A percentile compares a stretch with the other conserved stretches of the same genome.
Evolutionary conservation across 2,888 invertebrate species (phyloP).

Genomic region (Drosophila leonis): DNA sequence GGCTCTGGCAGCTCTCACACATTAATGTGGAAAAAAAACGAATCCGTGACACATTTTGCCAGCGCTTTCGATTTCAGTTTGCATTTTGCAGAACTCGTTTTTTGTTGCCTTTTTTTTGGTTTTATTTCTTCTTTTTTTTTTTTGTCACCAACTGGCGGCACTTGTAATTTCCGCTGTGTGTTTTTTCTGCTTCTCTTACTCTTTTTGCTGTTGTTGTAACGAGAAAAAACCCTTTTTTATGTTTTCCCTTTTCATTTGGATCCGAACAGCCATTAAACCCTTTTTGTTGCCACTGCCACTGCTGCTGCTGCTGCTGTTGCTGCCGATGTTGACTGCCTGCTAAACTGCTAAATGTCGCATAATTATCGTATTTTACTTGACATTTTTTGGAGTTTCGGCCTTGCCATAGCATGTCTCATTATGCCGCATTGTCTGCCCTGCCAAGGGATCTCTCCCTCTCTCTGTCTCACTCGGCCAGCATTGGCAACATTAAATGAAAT

Average conservation of each 20-base stretch:
- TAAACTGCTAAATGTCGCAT: constrained; percentile 81
- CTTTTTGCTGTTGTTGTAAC: constrained; percentile 23
- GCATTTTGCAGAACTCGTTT: constrained; percentile 63
- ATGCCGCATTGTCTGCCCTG: constrained; percentile 64
- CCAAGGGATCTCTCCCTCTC: constrained; percentile 18
- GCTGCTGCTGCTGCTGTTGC: constrained; percentile 32
- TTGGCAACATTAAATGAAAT: constrained; percentile 71
- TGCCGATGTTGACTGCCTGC: constrained; percentile 65
- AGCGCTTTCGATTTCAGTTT: constrained; percentile 75
- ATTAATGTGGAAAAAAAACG: constrained; percentile 51
- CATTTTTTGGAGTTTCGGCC: constrained; percentile 32
- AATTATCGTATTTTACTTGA: constrained; percentile 78
- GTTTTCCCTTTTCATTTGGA: constrained; percentile 45
- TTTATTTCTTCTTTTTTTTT: constrained; percentile 17
- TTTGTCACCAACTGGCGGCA: constrained; percentile 68
- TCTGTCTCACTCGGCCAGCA: neutral
- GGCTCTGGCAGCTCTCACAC: constrained; percentile 31
- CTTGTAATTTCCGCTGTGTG: constrained; percentile 74
- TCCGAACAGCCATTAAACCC: constrained; percentile 64
- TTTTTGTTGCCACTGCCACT: constrained; percentile 24
- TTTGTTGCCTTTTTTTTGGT: constrained; percentile 9
- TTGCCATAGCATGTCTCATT: constrained; percentile 60
- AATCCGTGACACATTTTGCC: constrained; percentile 58
- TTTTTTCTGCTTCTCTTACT: constrained; percentile 18
- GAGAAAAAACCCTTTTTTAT: constrained; percentile 53